These are phyloP conservation scores for Zaprionus africanus DNA, from an alignment of 1,140 invertebrate genomes.

Conservation along the genomic window DNA sequence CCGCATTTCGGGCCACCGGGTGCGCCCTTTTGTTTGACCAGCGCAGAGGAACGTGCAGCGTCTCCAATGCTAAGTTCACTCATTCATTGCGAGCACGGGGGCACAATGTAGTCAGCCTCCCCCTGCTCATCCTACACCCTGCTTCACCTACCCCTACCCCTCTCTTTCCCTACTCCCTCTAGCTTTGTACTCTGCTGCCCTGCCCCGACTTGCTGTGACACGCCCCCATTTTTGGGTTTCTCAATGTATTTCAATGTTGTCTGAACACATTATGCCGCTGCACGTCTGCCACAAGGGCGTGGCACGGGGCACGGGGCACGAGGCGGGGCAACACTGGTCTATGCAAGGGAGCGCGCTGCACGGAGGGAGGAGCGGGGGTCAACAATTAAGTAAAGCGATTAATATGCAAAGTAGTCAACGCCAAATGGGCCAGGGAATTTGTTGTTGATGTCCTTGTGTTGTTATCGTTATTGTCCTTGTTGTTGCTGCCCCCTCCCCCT, in stretches of 20 bases:
- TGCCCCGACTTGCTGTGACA: neutral
- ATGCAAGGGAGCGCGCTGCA: too few species aligned
- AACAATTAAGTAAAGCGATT: constrained; percentile 73
- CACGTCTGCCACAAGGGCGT: constrained; percentile 24
- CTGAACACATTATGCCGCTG: constrained; percentile 28
- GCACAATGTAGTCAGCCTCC: neutral
- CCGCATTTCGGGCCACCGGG: constrained; percentile 33
- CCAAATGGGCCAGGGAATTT: constrained; percentile 39
- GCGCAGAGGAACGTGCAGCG: constrained; percentile 31
- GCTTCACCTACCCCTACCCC: too few species aligned
- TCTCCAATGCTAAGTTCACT: constrained; percentile 70
- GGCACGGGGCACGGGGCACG: neutral
- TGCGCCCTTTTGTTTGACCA: constrained; percentile 57
- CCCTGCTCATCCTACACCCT: neutral
- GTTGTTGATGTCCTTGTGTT: constrained; percentile 18
- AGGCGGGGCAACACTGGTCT: neutral
- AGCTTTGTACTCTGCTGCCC: neutral
- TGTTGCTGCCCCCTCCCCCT: neutral
- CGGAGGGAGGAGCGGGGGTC: neutral
- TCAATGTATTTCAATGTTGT: constrained; percentile 12
- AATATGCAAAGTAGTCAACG: constrained; percentile 74
- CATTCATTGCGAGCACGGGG: constrained; percentile 49
- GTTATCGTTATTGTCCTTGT: constrained; percentile 8
- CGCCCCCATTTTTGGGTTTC: constrained; percentile 8
- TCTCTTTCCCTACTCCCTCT: neutral